Evolutionary conservation across 2,113 vertebrate species (phyloP).

Genomic region (Corythornis vintsioides): DNA sequence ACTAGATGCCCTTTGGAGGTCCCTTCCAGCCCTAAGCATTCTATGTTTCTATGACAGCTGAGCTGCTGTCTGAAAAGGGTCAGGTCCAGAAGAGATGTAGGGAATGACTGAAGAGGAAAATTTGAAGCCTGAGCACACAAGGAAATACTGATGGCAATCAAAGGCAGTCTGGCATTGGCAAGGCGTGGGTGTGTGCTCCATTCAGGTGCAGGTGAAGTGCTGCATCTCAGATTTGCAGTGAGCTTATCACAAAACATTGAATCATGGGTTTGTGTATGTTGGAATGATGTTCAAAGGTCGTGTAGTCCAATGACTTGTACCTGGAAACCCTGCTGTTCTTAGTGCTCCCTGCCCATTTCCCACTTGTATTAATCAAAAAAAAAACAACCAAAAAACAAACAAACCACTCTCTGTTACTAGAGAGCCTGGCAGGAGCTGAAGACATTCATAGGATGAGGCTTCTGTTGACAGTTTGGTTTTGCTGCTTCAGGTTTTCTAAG

Average conservation of each 20-base stretch:
- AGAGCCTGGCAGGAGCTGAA: neutral
- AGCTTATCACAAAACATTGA: neutral
- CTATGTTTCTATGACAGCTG: neutral
- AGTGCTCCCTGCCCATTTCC: neutral
- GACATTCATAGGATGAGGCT: neutral
- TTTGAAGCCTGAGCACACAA: neutral
- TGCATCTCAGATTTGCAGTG: neutral
- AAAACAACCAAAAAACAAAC: no score
- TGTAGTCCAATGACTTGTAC: neutral
- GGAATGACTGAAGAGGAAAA: neutral
- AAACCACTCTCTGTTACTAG: neutral
- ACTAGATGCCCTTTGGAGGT: no score
- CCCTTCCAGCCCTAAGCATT: no score
- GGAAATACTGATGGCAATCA: neutral
- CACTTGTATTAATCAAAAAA: neutral
- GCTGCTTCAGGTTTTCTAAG: neutral
- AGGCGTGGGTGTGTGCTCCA: fast-evolving
- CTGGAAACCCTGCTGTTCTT: neutral
- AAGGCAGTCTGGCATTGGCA: neutral
- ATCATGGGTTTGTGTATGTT: neutral
- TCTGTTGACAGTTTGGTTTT: neutral
- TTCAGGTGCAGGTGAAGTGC: neutral
- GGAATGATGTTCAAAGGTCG: neutral
- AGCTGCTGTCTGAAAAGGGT: neutral
- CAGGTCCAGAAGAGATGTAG: neutral